Conservation (phyloP, 1,140 invertebrate species). For the Tetramorium parvispinum region DNA sequence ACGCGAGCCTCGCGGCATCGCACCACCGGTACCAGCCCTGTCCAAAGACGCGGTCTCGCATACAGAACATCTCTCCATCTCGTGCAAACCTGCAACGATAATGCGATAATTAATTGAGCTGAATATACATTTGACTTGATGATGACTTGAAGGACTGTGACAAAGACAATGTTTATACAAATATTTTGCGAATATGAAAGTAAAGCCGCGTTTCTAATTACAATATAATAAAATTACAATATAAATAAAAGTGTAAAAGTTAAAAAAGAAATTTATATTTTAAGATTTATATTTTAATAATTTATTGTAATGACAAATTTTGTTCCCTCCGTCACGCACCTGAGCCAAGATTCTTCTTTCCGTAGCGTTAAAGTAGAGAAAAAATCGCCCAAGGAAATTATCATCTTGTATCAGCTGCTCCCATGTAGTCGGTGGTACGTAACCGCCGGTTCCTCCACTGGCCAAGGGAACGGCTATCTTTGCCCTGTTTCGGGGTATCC, state of each 20-base stretch:
- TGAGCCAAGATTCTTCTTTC: constrained; percentile 93
- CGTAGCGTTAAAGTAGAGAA: constrained; percentile 92
- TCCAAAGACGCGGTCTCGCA: constrained; percentile 93
- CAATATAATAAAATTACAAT: too few relatives aligned
- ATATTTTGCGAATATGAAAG: not conserved
- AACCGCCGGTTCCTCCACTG: constrained; percentile 80
- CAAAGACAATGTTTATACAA: not conserved
- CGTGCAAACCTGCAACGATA: constrained; percentile 87
- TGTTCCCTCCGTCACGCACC: constrained; percentile 81
- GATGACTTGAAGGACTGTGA: not conserved
- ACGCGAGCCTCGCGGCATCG: constrained; percentile 92
- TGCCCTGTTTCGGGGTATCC: constrained; percentile 76
- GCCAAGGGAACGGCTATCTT: constrained; percentile 79
- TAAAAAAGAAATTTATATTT: not conserved
- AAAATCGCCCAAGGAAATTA: constrained; percentile 93
- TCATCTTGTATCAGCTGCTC: constrained; percentile 93
- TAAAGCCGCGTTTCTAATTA: too few relatives aligned
- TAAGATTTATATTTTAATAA: not conserved
- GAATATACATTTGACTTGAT: not conserved
- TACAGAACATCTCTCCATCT: constrained; percentile 95
- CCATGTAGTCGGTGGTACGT: constrained; percentile 87
- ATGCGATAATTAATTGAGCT: not conserved
- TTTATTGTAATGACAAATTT: not conserved
- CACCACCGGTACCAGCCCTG: constrained; percentile 92
- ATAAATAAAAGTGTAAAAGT: too few relatives aligned